Conservation (phyloP, 2,113 vertebrate species). For the Regulus satrapa region DNA sequence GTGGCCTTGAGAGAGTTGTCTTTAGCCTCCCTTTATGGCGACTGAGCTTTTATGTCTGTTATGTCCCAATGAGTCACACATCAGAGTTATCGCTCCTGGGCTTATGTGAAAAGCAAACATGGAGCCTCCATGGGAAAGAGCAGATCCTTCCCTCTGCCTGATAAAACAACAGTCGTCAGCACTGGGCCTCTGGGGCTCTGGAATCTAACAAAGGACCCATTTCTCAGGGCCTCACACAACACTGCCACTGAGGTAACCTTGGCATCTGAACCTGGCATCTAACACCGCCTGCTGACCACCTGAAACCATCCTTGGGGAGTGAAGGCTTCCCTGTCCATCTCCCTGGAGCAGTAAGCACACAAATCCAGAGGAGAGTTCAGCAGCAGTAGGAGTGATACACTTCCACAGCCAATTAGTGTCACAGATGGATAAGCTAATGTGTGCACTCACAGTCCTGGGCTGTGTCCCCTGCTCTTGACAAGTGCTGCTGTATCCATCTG, state of each 20-base stretch:
- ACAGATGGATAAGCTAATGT: not conserved
- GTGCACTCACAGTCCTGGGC: not conserved
- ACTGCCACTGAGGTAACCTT: not conserved
- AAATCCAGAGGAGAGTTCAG: not conserved
- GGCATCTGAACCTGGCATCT: fast-evolving
- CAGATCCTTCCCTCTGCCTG: not conserved
- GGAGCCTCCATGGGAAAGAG: not conserved
- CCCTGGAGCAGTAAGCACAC: not conserved
- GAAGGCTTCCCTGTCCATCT: not conserved
- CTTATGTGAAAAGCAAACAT: conserved; percentile 20
- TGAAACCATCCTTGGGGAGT: not conserved
- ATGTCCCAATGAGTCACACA: not conserved
- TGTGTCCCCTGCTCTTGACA: not conserved
- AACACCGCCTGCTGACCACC: not conserved
- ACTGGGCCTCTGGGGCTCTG: not conserved
- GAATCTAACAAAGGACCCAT: not conserved
- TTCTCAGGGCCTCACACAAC: not conserved
- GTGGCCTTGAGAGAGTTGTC: not conserved
- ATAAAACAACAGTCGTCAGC: not conserved
- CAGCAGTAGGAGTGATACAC: not conserved
- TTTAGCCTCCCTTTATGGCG: not conserved
- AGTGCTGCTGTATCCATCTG: not conserved
- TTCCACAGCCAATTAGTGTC: not conserved
- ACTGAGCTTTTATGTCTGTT: not conserved
- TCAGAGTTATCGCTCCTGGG: not conserved